Evolutionary conservation across 2,888 invertebrate genomes (phyloP).

Genomic region (Metacarcinus magister): DNA sequence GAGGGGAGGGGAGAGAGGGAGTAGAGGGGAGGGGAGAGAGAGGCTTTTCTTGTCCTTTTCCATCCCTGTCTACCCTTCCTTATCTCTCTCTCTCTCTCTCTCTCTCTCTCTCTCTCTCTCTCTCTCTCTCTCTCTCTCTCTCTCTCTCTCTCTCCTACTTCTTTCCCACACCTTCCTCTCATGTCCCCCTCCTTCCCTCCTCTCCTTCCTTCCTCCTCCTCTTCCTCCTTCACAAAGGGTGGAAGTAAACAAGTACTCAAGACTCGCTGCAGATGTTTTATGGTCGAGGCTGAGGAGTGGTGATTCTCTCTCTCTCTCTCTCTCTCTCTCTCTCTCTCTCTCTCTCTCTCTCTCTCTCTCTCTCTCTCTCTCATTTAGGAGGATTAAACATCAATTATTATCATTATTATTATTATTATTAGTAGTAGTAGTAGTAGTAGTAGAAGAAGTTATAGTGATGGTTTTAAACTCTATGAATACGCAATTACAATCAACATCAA

Average conservation of each 20-base stretch:
- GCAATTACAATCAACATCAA: too few relatives aligned
- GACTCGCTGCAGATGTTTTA: not conserved
- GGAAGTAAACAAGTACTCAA: constrained; percentile 19
- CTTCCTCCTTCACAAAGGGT: not conserved
- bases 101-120: constrained; percentile 38
- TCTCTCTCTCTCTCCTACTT: not conserved
- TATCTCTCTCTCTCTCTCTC: constrained; percentile 62
- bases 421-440: too few relatives aligned
- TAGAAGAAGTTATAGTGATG: too few relatives aligned
- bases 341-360: not conserved
- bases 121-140: not conserved
- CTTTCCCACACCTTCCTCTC: not conserved
- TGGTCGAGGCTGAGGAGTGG: not conserved
- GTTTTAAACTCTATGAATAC: too few relatives aligned
- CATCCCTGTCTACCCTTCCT: constrained; percentile 38
- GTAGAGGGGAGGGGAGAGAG: not conserved
- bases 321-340: constrained; percentile 48
- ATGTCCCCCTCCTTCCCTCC: not conserved
- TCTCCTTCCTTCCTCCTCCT: not conserved
- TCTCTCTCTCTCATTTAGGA: not conserved
- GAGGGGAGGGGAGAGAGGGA: not conserved
- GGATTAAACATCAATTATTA: too few relatives aligned
- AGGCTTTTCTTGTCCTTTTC: not conserved
- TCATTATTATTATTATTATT: too few relatives aligned
- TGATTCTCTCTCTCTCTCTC: constrained; percentile 9